Evolutionary conservation across 2,888 invertebrate species (phyloP).

Genomic region (Eilema depressum): DNA sequence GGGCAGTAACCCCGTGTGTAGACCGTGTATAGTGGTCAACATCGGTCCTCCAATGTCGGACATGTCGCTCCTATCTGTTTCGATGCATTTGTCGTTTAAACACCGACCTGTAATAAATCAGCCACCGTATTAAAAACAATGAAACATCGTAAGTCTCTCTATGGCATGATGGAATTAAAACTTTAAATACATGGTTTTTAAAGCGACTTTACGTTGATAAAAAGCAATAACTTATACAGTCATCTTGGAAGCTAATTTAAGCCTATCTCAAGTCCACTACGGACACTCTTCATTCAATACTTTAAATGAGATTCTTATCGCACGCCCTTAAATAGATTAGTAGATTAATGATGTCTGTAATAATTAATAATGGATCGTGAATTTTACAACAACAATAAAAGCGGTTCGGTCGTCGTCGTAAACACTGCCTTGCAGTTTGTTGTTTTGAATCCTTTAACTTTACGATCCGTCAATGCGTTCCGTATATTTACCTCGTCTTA

Average conservation of each 20-base stretch:
- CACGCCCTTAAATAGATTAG: slow-evolving; percentile 86
- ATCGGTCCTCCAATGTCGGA: slow-evolving; percentile 85
- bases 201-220: slow-evolving; percentile 37
- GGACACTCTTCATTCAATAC: slow-evolving; percentile 87
- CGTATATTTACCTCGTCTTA: slow-evolving; percentile 84
- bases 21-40: slow-evolving; percentile 76
- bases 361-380: slow-evolving; percentile 87
- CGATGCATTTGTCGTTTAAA: slow-evolving; percentile 87
- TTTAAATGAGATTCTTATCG: slow-evolving; percentile 88
- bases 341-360: slow-evolving; percentile 87
- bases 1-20: slow-evolving; percentile 63
- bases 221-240: slow-evolving; percentile 41
- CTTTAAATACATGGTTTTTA: slow-evolving; percentile 31
- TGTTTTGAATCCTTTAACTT: slow-evolving; percentile 82
- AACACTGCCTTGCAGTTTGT: slow-evolving; percentile 83
- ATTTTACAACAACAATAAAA: slow-evolving; percentile 87
- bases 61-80: slow-evolving; percentile 87
- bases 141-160: slow-evolving; percentile 52
- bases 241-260: slow-evolving; percentile 70
- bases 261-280: slow-evolving; percentile 86
- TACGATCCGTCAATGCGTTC: slow-evolving; percentile 84
- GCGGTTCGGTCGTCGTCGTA: slow-evolving; percentile 80
- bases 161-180: slow-evolving; percentile 28
- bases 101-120: slow-evolving; percentile 87
- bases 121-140: slow-evolving; percentile 57